Base-by-base conservation (phyloP, 2,113 vertebrate genomes). In the Siniperca knerii region DNA sequence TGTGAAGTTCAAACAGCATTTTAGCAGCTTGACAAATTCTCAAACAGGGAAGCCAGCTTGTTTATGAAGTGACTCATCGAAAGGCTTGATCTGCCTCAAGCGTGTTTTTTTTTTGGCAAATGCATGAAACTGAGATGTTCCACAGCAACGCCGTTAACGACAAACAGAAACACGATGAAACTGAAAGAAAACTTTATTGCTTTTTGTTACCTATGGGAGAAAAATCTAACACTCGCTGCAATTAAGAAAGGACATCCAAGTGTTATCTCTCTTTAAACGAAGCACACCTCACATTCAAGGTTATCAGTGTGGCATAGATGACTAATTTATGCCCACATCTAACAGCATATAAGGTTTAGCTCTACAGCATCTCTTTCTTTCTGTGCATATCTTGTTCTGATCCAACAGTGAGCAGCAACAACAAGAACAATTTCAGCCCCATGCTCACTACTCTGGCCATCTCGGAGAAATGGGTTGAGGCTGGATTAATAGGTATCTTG, bases 401-500 rank as follows among this genome's bases (percentile, higher is more conserved):
- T 85, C 50, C 82, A 54, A 23, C 69, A 50, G 58, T 25, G 42
- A 77, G 46, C 55, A 25, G 68, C 40, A 46, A 57, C 73, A 75
- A 46, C 73, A 68, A 25, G 13, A 85, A 74, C 48, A 35, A 55
- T 76, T 29, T 78, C 48, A 10, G 48, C 48, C 40, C 1, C 8
- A 7, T 0, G 62, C 29, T 69, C 83, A 40, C 67, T 40, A 18
- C 58, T 72, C 60, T 18, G 61, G 80, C 58, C 82, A 79, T 72
- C 85, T 82, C 65, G 1, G 42, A 69, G 70, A 77, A 87, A 89
- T 37, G 42, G 77, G 79, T 23, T 82, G 75, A 83, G 77, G 66
- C 73, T 55, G 88, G 90, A 93, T 93, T 90, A 92, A 93, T 75
- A 72, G 57, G 52, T 71, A 82, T 72, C 54, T 21, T 67, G 81